Base-by-base conservation (phyloP, 2,888 invertebrate species). In the Steromphala cineraria region DNA sequence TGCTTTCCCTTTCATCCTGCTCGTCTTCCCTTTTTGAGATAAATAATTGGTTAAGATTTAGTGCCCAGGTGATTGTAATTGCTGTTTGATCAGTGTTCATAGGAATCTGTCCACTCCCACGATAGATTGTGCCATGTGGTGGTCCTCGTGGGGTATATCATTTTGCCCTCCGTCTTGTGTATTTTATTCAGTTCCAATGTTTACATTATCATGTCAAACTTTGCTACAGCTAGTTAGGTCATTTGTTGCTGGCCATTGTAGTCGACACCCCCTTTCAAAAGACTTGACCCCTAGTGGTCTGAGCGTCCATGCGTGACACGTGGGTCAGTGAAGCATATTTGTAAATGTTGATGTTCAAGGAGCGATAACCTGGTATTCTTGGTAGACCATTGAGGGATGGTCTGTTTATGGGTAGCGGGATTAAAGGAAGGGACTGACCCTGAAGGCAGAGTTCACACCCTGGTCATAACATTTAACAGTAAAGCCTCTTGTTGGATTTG, bases 1-100 rank as follows among this genome's bases (percentile, higher is more conserved):
- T 71, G 17, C 40, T 4, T 36, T 31, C 5, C 1, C 71, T 71
- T 71, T 71, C n/a, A 71, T 40, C 71, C 71, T 36, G 40, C 36
- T 71, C 40, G 40, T 71, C 40, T 71, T 71, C 36, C 13, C 40
- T 71, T 40, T 19, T 19, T 71, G 71, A 36, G 31, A 40, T 40
- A 71, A 71, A 71, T 71, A 71, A 71, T 71, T 71, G 71, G 71
- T 71, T 71, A 36, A 71, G 71, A 71, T 31, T 71, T 71, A 71
- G 71, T 40, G 40, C 13, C 15, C 36, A 36, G 40, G 71, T 71
- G 71, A 40, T 71, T 71, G 36, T 71, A 71, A 71, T 71, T 71
- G 71, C 31, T 36, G 2, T 19, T 36, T 40, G 71, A 40, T 40
- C 36, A 24, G 36, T 71, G 71, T 71, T 36, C 36, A 40, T 36